Conservation (phyloP, 1,140 invertebrate species). For the Carcinoscorpius rotundicauda region DNA sequence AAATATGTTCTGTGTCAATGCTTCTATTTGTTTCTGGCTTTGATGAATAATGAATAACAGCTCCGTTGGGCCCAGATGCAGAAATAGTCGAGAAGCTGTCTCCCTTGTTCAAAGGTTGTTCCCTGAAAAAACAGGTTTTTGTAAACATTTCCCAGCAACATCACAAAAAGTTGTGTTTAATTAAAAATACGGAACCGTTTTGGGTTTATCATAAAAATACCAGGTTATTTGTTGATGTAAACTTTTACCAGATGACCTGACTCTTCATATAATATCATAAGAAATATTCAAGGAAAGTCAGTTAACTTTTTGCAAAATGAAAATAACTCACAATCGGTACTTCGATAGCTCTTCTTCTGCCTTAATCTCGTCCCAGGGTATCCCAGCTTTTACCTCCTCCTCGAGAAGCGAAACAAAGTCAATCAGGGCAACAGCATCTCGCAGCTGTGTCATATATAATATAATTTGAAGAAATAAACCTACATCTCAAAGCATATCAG, state of each 20-base stretch:
- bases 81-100: conserved; percentile 90
- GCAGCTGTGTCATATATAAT: conserved; percentile 36
- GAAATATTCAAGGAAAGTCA: too few relatives aligned
- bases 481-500: neutral
- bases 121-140: conserved; percentile 28
- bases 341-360: conserved; percentile 8
- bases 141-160: too few relatives aligned
- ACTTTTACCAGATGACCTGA: too few relatives aligned
- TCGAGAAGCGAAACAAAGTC: conserved; percentile 90
- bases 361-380: conserved; percentile 19
- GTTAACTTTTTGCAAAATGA: neutral
- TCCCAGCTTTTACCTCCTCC: conserved; percentile 37
- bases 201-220: too few relatives aligned
- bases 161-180: too few relatives aligned
- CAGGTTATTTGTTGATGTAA: too few relatives aligned
- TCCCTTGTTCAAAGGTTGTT: conserved; percentile 65
- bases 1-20: conserved; percentile 62
- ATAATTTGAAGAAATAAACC: neutral
- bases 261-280: too few relatives aligned
- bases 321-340: conserved; percentile 10
- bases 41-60: conserved; percentile 86
- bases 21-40: conserved; percentile 50
- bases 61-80: conserved; percentile 73
- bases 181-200: too few relatives aligned
- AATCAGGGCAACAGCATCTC: conserved; percentile 79